phyloP scores from a whole-genome alignment of 2,113 vertebrate species.

The Nanorana parkeri region DNA sequence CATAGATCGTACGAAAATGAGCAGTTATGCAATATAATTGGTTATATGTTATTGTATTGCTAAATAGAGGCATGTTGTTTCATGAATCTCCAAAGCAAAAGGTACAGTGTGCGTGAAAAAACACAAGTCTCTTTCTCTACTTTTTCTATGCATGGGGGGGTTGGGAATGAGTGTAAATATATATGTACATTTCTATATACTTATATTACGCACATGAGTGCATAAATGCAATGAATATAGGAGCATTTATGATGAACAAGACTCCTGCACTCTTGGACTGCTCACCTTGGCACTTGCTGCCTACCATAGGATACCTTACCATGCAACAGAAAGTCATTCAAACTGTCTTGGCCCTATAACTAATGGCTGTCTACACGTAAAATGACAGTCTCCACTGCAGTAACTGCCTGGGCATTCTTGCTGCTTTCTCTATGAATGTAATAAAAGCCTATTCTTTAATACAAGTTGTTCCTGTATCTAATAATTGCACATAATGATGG shows the following conservation, averaged over 20 bases:
- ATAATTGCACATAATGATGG: background rate
- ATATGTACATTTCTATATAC: conserved; percentile 5
- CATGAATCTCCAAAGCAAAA: background rate
- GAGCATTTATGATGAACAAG: conserved; percentile 1
- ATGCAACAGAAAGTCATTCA: background rate
- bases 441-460: conserved; percentile 40
- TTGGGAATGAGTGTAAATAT: conserved; percentile 5
- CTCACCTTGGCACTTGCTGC: background rate
- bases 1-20: background rate
- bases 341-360: background rate
- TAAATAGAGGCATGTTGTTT: background rate
- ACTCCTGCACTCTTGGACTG: background rate
- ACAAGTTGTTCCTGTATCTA: background rate
- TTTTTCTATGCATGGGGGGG: conserved; percentile 37
- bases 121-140: conserved; percentile 9
- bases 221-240: background rate
- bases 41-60: conserved; percentile 9
- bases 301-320: background rate
- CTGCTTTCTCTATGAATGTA: conserved; percentile 50
- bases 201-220: background rate
- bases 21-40: background rate
- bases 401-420: background rate
- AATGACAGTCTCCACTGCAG: background rate
- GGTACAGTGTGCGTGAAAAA: background rate
- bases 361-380: conserved; percentile 18